phyloP scores from a whole-genome alignment of 2,888 invertebrate species.

The Alviniconcha strummeri region DNA sequence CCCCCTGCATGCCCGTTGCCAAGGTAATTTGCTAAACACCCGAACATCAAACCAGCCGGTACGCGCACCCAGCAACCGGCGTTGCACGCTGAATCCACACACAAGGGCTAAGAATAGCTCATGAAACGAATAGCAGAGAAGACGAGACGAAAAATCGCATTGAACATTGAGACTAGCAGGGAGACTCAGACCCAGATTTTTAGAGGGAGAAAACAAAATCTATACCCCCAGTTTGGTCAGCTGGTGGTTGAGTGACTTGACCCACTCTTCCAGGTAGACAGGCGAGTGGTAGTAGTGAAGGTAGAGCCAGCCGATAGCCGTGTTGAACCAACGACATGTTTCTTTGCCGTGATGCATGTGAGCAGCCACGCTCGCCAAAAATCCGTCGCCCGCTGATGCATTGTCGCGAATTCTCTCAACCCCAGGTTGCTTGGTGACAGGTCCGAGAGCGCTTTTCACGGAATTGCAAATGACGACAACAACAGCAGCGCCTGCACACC shows the following conservation, averaged over 20 bases:
- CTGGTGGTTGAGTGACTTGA: constrained; percentile 73
- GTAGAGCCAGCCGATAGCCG: constrained; percentile 69
- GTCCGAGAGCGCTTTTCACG: constrained; percentile 65
- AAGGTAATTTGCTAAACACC: constrained; percentile 28
- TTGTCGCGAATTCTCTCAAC: constrained; percentile 49
- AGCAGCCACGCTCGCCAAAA: constrained; percentile 37
- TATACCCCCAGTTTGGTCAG: constrained; percentile 72
- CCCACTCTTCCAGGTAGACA: constrained; percentile 72
- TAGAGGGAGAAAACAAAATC: constrained; percentile 22
- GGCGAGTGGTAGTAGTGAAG: constrained; percentile 66
- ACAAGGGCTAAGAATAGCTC: constrained; percentile 18
- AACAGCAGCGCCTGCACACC: constrained; percentile 66
- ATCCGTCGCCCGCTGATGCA: constrained; percentile 40
- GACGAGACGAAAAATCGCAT: too few relatives aligned
- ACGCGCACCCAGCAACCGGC: constrained; percentile 7
- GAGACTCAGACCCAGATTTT: not conserved
- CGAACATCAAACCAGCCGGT: constrained; percentile 3
- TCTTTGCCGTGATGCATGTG: constrained; percentile 57
- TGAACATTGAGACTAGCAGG: too few relatives aligned
- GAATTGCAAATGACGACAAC: constrained; percentile 65
- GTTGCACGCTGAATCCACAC: not conserved
- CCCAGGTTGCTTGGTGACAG: constrained; percentile 58
- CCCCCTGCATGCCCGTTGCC: constrained; percentile 21
- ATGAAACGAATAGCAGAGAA: constrained; percentile 2
- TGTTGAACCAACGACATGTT: constrained; percentile 69